Conservation (phyloP, 2,797 vertebrate species). For the Tragopan temminckii region DNA sequence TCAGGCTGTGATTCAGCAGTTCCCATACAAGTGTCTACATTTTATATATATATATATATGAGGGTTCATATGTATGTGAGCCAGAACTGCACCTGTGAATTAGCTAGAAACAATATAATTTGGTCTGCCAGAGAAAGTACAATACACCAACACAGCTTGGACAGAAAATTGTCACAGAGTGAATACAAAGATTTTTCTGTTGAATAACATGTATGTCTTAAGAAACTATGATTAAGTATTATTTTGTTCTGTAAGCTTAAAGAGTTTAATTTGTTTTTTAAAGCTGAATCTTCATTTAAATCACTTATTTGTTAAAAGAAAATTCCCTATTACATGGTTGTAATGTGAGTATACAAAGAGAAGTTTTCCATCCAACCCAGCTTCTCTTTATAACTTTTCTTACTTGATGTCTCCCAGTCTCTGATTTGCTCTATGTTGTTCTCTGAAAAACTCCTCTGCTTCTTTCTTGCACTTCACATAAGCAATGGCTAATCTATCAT, state of each 20-base stretch:
- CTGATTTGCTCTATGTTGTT: neutral
- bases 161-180: neutral
- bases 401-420: neutral
- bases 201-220: neutral
- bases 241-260: neutral
- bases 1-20: too few species aligned
- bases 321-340: rapidly evolving
- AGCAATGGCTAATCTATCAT: neutral
- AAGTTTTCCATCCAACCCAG: neutral
- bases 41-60: too few species aligned
- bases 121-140: neutral
- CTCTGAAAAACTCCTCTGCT: neutral
- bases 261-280: neutral
- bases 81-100: neutral
- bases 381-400: neutral
- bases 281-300: neutral
- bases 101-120: neutral
- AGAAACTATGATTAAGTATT: neutral
- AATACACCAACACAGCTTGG: neutral
- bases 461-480: neutral
- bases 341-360: neutral
- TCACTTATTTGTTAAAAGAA: neutral
- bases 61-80: neutral
- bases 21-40: neutral
- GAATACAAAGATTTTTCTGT: neutral